Evolutionary conservation across 2,113 vertebrate genomes (phyloP), one percentile per base, ranked within the genome.

Genomic region (Seriola rivoliana): DNA sequence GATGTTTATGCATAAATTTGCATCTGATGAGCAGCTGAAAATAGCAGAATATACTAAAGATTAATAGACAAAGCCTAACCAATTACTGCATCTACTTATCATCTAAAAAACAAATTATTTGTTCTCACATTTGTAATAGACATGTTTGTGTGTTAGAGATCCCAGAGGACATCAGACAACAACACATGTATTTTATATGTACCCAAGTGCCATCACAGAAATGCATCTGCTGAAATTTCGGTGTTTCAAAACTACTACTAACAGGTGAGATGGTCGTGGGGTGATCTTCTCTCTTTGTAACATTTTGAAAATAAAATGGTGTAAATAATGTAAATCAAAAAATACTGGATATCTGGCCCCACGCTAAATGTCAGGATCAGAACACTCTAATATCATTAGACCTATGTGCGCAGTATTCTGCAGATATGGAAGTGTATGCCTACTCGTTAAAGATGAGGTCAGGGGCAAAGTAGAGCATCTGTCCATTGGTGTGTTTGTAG

Each of bases 361-460:
- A 19, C 8, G 34, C 52, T 69, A 32, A 25, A 70, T 34, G 54
- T 75, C 69, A 46, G 8, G 11, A 25, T 8, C 5, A 52, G 14
- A 21, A 42, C n/a, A 9, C 8, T 76, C 29, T 48, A 67, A 54
- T 48, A 73, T 44, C n/a, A 75, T 32, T 23, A 58, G 21, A 19
- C 1, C 1, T 3, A 9, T 50, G 42, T 44, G 42, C 68, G n/a
- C 0, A 7, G 54, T 44, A 11, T 5, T 21, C 36, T 60, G 72
- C 40, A 70, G 76, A 78, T 77, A 44, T 11, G 60, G 21, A 88
- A 73, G 88, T 69, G 89, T 89, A 50, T 70, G 96, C 98, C 96
- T 97, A 99, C 98, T 99, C 98, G 81, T 99, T 97, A 84, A 99
- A 99, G 95, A 99, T 95, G 89, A 99, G 96, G 94, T 99, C 98